phyloP scores from a whole-genome alignment of 2,113 vertebrate species.

The Plectropomus leopardus region DNA sequence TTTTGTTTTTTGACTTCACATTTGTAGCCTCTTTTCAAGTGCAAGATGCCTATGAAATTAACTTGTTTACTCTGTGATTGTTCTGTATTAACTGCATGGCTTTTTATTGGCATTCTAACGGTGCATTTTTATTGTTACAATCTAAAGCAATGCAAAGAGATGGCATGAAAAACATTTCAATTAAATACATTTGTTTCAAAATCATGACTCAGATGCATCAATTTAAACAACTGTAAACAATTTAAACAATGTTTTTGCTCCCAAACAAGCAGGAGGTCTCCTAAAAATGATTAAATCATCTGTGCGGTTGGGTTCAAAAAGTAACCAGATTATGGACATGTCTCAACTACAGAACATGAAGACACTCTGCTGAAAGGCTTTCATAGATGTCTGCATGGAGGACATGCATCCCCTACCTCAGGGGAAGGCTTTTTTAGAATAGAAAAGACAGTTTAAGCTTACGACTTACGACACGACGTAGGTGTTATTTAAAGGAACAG shows the following conservation, averaged over 20 bases:
- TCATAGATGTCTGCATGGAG: conserved; percentile 8
- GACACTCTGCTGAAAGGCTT: background rate
- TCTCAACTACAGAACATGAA: conserved; percentile 5
- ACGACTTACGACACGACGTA: background rate
- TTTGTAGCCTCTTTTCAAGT: background rate
- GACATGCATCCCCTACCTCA: conserved; percentile 17
- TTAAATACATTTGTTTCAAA: background rate
- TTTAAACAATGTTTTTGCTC: background rate
- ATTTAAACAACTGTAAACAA: background rate
- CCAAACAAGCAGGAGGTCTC: background rate
- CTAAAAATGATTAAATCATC: background rate
- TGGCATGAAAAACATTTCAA: background rate
- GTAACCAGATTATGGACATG: background rate
- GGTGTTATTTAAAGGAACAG: too few relatives aligned
- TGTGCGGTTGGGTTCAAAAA: background rate
- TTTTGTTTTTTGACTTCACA: background rate
- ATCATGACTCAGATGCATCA: too few relatives aligned
- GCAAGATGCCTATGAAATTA: background rate
- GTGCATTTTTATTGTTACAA: background rate
- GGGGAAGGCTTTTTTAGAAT: conserved; percentile 20
- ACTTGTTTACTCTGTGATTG: background rate
- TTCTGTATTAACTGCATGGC: background rate
- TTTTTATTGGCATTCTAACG: background rate
- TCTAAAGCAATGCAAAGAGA: background rate
- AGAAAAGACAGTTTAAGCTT: too few relatives aligned